Percentiles rank a stretch among this genome's conserved stretches.
Evolutionary conservation across 2,113 vertebrate genomes (phyloP).

Genomic region (Mus spicilegus): DNA sequence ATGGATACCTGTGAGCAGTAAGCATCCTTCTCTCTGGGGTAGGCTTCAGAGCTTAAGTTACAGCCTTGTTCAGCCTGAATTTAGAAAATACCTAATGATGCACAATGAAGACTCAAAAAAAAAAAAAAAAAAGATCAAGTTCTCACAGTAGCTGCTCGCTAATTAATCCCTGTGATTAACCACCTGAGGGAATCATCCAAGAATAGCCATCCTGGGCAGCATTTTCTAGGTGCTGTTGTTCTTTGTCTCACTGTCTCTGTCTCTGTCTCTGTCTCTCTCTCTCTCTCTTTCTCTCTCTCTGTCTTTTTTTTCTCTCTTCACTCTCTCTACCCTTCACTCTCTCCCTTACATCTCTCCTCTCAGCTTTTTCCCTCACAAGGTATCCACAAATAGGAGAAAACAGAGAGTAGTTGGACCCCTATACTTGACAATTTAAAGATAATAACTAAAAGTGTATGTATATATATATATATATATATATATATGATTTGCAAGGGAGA

Average conservation of each 20-base stretch:
- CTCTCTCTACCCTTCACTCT: background rate
- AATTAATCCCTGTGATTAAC: constrained; percentile 75
- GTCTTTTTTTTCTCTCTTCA: background rate
- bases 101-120: constrained; percentile 68
- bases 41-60: constrained; percentile 41
- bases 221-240: background rate
- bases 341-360: too few relatives aligned
- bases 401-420: constrained; percentile 18
- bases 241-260: background rate
- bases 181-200: constrained; percentile 71
- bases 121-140: constrained; percentile 56
- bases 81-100: constrained; percentile 71
- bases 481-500: background rate
- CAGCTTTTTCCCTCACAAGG: constrained; percentile 25
- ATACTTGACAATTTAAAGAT: constrained; percentile 35
- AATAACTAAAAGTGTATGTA: background rate
- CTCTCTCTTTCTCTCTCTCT: background rate
- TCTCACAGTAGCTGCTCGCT: constrained; percentile 61
- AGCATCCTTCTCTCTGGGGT: background rate
- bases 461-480: background rate
- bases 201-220: constrained; percentile 62
- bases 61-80: constrained; percentile 42
- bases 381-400: constrained; percentile 62
- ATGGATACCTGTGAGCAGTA: constrained; percentile 62
- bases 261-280: background rate